phyloP scores from a whole-genome alignment of 2,888 invertebrate species.

The Theretra japonica region DNA sequence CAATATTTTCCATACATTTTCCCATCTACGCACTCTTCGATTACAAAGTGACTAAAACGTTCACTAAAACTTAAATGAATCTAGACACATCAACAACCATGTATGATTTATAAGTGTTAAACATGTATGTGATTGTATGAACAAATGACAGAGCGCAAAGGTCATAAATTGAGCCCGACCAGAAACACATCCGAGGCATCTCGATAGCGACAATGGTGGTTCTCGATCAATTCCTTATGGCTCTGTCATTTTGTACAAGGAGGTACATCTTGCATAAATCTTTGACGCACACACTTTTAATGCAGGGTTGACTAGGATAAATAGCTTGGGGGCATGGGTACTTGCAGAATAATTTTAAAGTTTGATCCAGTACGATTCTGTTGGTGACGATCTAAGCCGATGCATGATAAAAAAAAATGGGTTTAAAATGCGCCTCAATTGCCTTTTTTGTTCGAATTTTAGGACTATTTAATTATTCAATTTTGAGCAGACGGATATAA shows the following conservation, averaged over 20 bases:
- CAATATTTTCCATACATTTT: too few relatives aligned
- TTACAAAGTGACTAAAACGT: too few relatives aligned
- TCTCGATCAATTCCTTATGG: slow-evolving; percentile 17
- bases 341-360: too few relatives aligned
- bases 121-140: slow-evolving; percentile 10
- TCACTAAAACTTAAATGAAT: not conserved
- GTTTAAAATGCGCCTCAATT: too few relatives aligned
- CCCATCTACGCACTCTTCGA: too few relatives aligned
- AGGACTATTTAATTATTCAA: too few relatives aligned
- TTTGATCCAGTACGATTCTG: not conserved
- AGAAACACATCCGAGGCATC: slow-evolving; percentile 25
- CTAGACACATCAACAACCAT: not conserved
- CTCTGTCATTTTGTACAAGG: slow-evolving; percentile 21
- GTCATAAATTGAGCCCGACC: slow-evolving; percentile 8
- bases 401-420: too few relatives aligned
- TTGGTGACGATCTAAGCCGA: not conserved
- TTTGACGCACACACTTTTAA: slow-evolving; percentile 3
- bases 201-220: slow-evolving; percentile 22
- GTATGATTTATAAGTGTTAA: not conserved
- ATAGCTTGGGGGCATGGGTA: not conserved
- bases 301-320: not conserved
- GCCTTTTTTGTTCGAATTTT: too few relatives aligned
- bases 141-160: slow-evolving; percentile 12
- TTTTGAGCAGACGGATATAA: too few relatives aligned
- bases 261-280: slow-evolving; percentile 11